A percentile compares a stretch with the other conserved stretches of the same genome.
These are phyloP conservation scores for Aptenodytes patagonicus DNA, from an alignment of 2,113 vertebrate genomes.

Conservation along the genomic window DNA sequence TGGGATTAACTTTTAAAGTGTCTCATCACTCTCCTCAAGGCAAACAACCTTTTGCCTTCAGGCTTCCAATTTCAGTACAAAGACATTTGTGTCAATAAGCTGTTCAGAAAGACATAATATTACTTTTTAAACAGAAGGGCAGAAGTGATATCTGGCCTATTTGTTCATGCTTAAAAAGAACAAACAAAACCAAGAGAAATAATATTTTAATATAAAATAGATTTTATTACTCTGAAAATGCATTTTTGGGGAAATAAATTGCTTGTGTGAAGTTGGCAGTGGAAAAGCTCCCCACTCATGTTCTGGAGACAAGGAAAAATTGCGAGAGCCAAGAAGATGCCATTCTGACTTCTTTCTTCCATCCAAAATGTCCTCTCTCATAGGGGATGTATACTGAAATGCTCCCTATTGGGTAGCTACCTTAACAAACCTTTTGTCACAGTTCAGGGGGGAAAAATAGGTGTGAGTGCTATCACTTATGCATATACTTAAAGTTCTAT, in stretches of 20 bases:
- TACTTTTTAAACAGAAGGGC: not conserved
- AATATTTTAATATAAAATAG: not conserved
- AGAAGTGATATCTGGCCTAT: not conserved
- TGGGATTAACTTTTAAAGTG: not conserved
- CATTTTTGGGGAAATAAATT: not conserved
- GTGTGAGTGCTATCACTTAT: not conserved
- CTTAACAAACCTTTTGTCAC: not conserved
- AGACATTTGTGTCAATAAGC: not conserved
- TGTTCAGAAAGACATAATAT: not conserved
- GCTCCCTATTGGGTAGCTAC: not conserved
- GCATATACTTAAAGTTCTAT: not conserved
- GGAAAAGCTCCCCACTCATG: not conserved
- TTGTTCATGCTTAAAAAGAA: not conserved
- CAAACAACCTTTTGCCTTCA: not conserved
- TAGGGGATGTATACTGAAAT: not conserved
- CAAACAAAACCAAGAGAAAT: not conserved
- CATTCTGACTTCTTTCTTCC: not conserved
- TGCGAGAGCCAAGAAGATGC: not conserved
- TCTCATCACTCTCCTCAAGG: not conserved
- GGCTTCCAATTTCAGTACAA: not conserved
- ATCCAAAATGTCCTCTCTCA: not conserved
- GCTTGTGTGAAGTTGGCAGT: accelerated
- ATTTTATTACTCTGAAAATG: not conserved
- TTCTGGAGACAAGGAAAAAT: not conserved
- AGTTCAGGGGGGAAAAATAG: not conserved